Base-by-base conservation (phyloP, 1,140 invertebrate genomes). In the Melitaea cinxia region DNA sequence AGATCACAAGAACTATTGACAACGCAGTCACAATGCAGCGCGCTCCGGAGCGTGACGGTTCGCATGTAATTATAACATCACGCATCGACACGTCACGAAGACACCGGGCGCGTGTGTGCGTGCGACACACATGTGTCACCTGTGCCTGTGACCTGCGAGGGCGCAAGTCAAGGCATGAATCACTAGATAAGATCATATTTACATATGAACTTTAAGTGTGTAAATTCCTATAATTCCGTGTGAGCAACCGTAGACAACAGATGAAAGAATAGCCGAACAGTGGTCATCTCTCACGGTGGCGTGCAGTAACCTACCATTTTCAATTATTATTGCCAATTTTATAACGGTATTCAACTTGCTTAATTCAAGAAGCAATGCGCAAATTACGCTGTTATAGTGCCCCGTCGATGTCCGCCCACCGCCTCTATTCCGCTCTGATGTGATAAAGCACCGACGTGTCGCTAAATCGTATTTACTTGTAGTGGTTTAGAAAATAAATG, bases 31-130 rank as follows among this genome's bases (percentile, higher is more conserved):
- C 50, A n/a, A 17, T 23, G 35, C 23, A 12, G 14, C 37, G 37
- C 35, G 21, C 54, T 42, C 15, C 12, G 21, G 54, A 57, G 54
- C 54, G 54, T 28, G 23, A 28, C 37, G 2, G 26, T 39, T 57
- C 37, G 14, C 54, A 45, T 28, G 35, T n/a, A 57, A 57, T 57
- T 45, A 57, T 57, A 4, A 15, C 37, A 26, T 17, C 21, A 14
- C 10, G 14, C 42, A 56, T 57, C 37, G 33, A 45, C 54, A 19
- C 14, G 5, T 23, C 19, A 10, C 10, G 19, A 23, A 4, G 10
- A 21, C 19, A 47, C 17, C 7, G 19, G 5, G 15, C 2, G 42
- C 19, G 4, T 21, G 42, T 45, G 1, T 12, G 15, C 37, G 14
- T 39, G 37, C 6, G 37, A 0, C 23, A 9, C 23, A n/a, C 39